Base-by-base conservation (phyloP, 2,113 vertebrate genomes). In the Salvelinus fontinalis region DNA sequence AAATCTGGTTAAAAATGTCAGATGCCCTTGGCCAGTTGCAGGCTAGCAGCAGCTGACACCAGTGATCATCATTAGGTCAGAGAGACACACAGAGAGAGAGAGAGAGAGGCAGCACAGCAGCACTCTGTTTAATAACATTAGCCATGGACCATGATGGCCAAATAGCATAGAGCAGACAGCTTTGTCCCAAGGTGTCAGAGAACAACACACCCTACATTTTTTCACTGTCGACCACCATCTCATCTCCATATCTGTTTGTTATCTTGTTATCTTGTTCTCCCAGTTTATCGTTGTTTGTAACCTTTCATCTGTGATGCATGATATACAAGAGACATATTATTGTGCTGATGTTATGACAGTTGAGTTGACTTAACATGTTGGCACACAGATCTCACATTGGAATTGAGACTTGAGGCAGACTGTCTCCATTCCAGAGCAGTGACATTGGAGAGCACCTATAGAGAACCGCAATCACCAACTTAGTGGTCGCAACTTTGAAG, bases 41-140 rank as follows among this genome's bases (percentile, higher is more conserved):
- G 39, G 39, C 39, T 11, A 44, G 39, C 39, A 44, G 80, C 84
- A 86, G 84, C 85, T 88, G 89, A 92, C 89, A 87, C 86, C 87
- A 80, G 88, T 78, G 75, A 87, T 91, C 90, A 88, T 90, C 84
- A 82, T 88, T 79, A 87, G 91, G 92, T 92, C 92, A 88, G 83
- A 75, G 81, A 82, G 84, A 44, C 9, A 44, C 39, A 44, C 0
- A 12, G 9, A 77, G 84, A 57, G 39, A 44, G 39, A 77, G 84
- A 20, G 39, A 44, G 39, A 44, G 39, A 44, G 49, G 14, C 3
- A 54, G 51, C 12, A 16, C 13, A 4, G 49, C 12, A 13, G 75
- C 51, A 93, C 92, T 93, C 88, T 82, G 87, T 88, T 89, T 93
- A 92, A 93, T 93, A 88, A 89, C 86, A 87, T 91, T 84, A 90